Conservation (phyloP, 2,888 invertebrate species). For the Sinohyriopsis cumingii region DNA sequence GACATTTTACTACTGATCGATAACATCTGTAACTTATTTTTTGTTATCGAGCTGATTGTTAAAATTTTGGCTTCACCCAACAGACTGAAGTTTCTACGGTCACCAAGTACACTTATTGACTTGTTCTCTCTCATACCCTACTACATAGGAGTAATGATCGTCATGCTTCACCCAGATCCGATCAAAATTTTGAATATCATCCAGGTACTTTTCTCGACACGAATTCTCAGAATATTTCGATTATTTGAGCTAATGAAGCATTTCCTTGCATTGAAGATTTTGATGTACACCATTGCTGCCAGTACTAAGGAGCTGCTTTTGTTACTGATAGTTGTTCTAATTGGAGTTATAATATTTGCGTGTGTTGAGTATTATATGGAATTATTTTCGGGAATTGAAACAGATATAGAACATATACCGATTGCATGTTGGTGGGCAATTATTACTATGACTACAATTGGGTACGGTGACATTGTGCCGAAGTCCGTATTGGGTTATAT, state of each 20-base stretch:
- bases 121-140: conserved; percentile 47
- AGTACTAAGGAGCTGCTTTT: conserved; percentile 52
- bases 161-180: conserved; percentile 42
- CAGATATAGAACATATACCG: conserved; percentile 73
- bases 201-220: conserved; percentile 41
- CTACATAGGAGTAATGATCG: conserved; percentile 46
- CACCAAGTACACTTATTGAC: conserved; percentile 44
- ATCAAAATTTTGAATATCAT: conserved; percentile 40
- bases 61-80: conserved; percentile 46
- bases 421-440: conserved; percentile 92
- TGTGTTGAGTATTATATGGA: conserved; percentile 55
- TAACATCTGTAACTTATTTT: conserved; percentile 46
- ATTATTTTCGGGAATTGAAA: no score
- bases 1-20: conserved; percentile 46
- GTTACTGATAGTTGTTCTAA: conserved; percentile 44
- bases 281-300: conserved; percentile 51
- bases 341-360: conserved; percentile 53
- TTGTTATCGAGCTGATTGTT: conserved; percentile 45
- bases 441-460: conserved; percentile 96
- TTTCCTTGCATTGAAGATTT: conserved; percentile 50
- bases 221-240: conserved; percentile 49
- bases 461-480: conserved; percentile 53
- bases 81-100: conserved; percentile 39
- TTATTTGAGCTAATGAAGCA: conserved; percentile 54
- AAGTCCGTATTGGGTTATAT: conserved; percentile 46